phyloP scores from a whole-genome alignment of 2,797 vertebrate genomes.

The Coluber constrictor region DNA sequence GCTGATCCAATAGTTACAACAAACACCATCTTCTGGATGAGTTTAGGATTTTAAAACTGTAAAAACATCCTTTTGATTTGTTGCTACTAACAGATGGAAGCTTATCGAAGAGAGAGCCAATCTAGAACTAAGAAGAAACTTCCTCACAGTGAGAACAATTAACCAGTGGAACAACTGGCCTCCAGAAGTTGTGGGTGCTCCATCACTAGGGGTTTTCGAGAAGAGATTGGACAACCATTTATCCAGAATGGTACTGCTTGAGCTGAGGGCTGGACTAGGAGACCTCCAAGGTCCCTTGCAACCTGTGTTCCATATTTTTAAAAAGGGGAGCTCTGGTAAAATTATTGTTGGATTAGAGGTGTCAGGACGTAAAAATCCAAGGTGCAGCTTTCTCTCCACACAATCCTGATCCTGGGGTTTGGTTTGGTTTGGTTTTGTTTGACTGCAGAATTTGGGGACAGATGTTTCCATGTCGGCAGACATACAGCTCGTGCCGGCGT shows the following conservation, averaged over 20 bases:
- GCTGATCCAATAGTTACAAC: not conserved
- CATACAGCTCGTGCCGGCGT: not conserved
- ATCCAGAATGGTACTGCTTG: not conserved
- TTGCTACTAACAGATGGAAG: not conserved
- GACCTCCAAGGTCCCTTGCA: not conserved
- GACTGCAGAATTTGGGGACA: not conserved
- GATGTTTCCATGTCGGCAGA: not conserved
- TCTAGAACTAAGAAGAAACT: not conserved
- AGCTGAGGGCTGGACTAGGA: not conserved
- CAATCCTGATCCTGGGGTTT: not conserved
- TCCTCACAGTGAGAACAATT: not conserved
- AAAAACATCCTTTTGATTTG: no score
- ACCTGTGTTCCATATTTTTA: not conserved
- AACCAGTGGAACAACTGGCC: no score
- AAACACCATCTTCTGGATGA: not conserved
- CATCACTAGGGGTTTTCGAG: not conserved
- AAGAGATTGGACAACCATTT: not conserved
- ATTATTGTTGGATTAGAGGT: not conserved
- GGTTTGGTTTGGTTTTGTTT: not conserved
- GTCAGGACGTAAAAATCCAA: not conserved
- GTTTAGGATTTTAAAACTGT: not conserved
- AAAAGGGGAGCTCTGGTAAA: not conserved
- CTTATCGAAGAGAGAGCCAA: not conserved
- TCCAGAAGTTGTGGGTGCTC: not conserved
- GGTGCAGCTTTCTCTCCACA: not conserved